Percentiles rank a stretch among this genome's conserved stretches.
These are phyloP conservation scores for Tachysurus vachellii DNA, from an alignment of 2,113 vertebrate species.

Conservation along the genomic window DNA sequence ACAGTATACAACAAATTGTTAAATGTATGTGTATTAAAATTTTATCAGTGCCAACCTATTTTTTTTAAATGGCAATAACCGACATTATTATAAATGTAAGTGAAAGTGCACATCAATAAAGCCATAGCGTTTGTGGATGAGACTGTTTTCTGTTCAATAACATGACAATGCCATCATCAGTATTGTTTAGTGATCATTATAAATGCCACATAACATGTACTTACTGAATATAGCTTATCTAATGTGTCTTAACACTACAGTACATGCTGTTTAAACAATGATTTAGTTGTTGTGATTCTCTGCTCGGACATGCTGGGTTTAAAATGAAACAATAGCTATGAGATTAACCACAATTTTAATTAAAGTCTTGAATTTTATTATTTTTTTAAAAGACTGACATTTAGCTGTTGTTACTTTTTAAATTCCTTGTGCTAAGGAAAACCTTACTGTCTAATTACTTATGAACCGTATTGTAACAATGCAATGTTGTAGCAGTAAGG, in stretches of 20 bases:
- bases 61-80: conserved; percentile 40
- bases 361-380: background rate
- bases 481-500: background rate
- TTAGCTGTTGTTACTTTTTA: background rate
- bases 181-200: background rate
- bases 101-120: conserved; percentile 45
- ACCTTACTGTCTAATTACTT: background rate
- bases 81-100: conserved; percentile 45
- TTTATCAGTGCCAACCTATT: conserved; percentile 47
- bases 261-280: background rate
- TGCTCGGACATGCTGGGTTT: background rate
- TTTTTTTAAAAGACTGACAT: background rate
- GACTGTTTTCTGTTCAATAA: conserved; percentile 28
- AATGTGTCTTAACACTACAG: background rate
- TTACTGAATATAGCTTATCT: background rate
- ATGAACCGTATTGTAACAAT: background rate
- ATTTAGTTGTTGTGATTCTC: background rate
- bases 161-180: background rate
- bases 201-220: background rate
- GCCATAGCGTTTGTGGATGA: conserved; percentile 36
- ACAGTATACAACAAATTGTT: conserved; percentile 33
- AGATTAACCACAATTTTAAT: background rate
- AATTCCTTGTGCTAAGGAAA: background rate
- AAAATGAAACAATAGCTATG: background rate
- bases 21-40: conserved; percentile 33